Evolutionary conservation across 1,140 invertebrate species (phyloP).

Genomic region (Bombus impatiens): DNA sequence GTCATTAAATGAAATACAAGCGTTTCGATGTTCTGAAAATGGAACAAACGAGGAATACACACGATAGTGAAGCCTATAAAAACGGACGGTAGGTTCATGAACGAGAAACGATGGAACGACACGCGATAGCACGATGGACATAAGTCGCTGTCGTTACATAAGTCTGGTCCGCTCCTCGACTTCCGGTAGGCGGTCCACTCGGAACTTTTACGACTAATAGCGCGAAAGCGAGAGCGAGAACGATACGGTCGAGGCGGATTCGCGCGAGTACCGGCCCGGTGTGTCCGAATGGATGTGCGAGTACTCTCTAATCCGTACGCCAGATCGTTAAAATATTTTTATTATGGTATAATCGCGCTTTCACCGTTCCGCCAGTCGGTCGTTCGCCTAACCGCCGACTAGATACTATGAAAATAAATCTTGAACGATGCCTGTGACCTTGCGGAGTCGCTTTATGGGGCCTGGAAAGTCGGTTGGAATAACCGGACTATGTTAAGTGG

Average conservation of each 20-base stretch:
- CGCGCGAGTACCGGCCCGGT: constrained; percentile 59
- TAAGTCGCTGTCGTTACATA: constrained; percentile 44
- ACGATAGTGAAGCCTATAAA: neutral
- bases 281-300: constrained; percentile 52
- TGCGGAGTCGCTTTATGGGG: neutral
- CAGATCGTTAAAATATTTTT: constrained; percentile 78
- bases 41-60: neutral
- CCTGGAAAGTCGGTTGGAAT: neutral
- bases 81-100: neutral
- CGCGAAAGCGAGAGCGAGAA: constrained; percentile 75
- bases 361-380: constrained; percentile 72
- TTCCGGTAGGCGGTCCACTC: constrained; percentile 72
- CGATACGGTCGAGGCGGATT: constrained; percentile 76
- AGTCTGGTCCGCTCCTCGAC: constrained; percentile 20
- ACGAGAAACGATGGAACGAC: constrained; percentile 16
- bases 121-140: constrained; percentile 31
- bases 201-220: constrained; percentile 73
- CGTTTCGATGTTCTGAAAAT: neutral
- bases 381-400: constrained; percentile 65
- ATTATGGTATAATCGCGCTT: constrained; percentile 78
- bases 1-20: neutral
- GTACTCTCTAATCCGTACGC: constrained; percentile 58
- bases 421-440: constrained; percentile 25
- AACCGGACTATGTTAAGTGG: neutral
- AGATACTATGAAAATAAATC: neutral